Base-by-base conservation (phyloP, 1,140 invertebrate species). In the Listronotus oregonensis region DNA sequence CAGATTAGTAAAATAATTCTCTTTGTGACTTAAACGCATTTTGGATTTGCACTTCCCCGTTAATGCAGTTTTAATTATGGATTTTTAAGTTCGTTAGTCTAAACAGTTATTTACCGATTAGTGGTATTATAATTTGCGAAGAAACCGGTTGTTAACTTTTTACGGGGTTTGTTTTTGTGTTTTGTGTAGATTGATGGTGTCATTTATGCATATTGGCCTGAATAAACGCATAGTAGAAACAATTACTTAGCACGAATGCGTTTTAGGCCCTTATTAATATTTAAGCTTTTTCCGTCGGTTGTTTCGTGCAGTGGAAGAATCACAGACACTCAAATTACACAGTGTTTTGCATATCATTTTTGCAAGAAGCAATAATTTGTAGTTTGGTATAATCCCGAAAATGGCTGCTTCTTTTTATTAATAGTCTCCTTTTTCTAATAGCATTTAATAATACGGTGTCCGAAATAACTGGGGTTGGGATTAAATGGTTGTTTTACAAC, bases 291-390 rank as follows among this genome's bases (percentile, higher is more conserved):
- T 67, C 34, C 39, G 49, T 63, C 61, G 64, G 59, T 67, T 27
- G 59, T 67, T 27, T 74, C 73, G 72, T 73, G 71, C 70, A 70
- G 60, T 68, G 59, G 64, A 66, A 61, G 65, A 76, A 72, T 73
- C 70, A 73, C 71, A 75, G 73, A 74, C 73, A 63, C 69, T 70
- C 42, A 76, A 77, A 76, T 76, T 77, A 75, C 66, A 73, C 68
- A 68, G 59, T 69, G 63, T 75, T 77, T 76, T 76, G 74, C 76
- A 76, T 77, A 77, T 74, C 71, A 74, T 75, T 77, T 76, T 71
- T 66, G 66, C 62, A 64, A 74, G 73, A 73, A 68, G 67, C 69
- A 75, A 75, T 77, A 71, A 76, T 76, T 77, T 75, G 69, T 58
- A 63, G 67, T 61, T 68, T 68, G 70, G 67, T 75, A 74, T 77